Base-by-base conservation (phyloP, 1,140 invertebrate genomes). In the Tetragonula clypearis region DNA sequence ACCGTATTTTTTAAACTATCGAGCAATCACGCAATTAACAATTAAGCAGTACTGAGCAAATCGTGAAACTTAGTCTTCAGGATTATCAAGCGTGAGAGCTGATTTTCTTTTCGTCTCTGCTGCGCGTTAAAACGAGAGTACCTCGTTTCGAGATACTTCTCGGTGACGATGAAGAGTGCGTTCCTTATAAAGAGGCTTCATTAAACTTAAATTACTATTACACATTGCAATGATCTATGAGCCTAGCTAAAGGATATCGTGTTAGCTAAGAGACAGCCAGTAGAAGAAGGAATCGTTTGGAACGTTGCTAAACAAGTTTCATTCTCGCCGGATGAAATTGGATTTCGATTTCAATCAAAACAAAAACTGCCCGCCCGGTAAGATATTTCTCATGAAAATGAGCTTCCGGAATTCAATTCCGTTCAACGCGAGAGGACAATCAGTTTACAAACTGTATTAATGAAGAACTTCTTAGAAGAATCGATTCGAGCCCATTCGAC, bases 191-290 rank as follows among this genome's bases (percentile, higher is more conserved):
- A 35, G 23, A 12, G 41, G 66, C 21, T 68, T 49, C 68, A 77
- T 80, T 68, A 65, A 65, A 30, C 72, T 41, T 19, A 69, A 80
- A 88, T 88, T 88, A 82, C 62, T 87, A 88, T 30, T 86, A 78
- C 62, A 88, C 78, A 88, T 86, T 88, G 78, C 69, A 66, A 58
- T 68, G 35, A 35, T 35, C 35, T 35, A 35, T 35, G 75, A 60
- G 62, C 41, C 41, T 49, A 41, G 41, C 41, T 41, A 82, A 56
- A 66, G 23, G 11, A 79, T 66, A 69, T 66, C 30, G 62, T 8
- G 41, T 49, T 8, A 49, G 8, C 6, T 49, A 49, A 49, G 8
- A 49, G 41, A 49, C 41, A 49, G 41, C 41, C 41, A 49, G 41
- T 11, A 19, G 68, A 73, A 56, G 69, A 73, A 71, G 35, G 66